phyloP scores from a whole-genome alignment of 92 coral and sea anemone genomes.

The Siderastrea radians region DNA sequence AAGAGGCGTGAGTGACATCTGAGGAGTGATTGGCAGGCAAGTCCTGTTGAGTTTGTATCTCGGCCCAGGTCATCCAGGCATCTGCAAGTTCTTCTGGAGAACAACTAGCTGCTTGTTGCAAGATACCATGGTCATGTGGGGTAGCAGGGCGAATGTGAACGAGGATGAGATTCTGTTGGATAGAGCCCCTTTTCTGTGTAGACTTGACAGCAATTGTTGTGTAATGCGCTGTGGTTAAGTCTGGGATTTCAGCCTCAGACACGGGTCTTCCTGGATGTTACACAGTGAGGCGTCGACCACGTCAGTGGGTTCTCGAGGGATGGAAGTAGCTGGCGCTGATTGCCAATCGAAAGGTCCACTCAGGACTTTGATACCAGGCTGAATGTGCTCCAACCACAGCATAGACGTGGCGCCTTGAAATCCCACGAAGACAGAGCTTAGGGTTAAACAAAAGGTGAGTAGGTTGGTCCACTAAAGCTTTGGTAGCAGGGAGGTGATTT shows the following conservation, averaged over 20 bases:
- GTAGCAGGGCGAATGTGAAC: slow-evolving; percentile 45
- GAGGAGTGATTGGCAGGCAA: no score
- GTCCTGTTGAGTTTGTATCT: no score
- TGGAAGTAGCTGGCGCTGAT: slow-evolving; percentile 8
- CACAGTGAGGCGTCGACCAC: not conserved
- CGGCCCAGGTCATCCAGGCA: slow-evolving; percentile 37
- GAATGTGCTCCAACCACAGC: slow-evolving; percentile 55
- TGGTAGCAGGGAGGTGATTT: slow-evolving; percentile 22
- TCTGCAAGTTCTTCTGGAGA: slow-evolving; percentile 51
- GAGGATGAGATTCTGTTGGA: slow-evolving; percentile 44
- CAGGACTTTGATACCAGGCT: slow-evolving; percentile 64
- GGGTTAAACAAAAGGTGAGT: slow-evolving; percentile 49
- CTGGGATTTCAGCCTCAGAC: slow-evolving; percentile 24
- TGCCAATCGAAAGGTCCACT: slow-evolving; percentile 63
- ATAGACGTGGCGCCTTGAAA: slow-evolving; percentile 27
- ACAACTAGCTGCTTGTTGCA: slow-evolving; percentile 44
- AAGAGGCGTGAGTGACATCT: no score
- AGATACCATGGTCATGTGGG: slow-evolving; percentile 29
- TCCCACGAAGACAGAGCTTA: slow-evolving; percentile 44
- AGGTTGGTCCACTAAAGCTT: slow-evolving; percentile 26
- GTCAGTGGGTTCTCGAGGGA: not conserved
- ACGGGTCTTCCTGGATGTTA: not conserved
- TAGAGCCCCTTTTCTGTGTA: slow-evolving; percentile 25
- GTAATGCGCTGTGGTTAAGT: slow-evolving; percentile 30
- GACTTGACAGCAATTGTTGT: slow-evolving; percentile 47